Base-by-base conservation (phyloP, 2,888 invertebrate genomes). In the Ferdinandea cuprea region DNA sequence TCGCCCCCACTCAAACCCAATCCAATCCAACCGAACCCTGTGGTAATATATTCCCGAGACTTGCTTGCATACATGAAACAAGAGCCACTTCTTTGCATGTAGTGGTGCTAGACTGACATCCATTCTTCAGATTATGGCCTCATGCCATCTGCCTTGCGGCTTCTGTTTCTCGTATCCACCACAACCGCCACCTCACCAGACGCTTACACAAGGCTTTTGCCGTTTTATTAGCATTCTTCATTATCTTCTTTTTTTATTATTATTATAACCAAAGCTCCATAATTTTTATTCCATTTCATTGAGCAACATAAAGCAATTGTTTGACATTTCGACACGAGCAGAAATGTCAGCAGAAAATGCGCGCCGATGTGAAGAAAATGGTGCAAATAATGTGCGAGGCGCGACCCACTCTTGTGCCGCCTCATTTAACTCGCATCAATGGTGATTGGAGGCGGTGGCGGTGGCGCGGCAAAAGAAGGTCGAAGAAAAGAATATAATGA, bases 41-140 rank as follows among this genome's bases (percentile, higher is more conserved):
- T 19, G 59, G 37, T 73, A 56, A 68, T 80, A 46, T 80, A 73
- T 74, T 61, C 68, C 42, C n/a, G n/a, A n/a, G 46, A 25, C 25
- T 25, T 58, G 44, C 19, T 17, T 37, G 46, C 40, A 66, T 61
- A 44, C 30, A 3, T 25, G 65, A 72, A 37, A 21, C 44, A 66
- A 50, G 44, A 32, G 30, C 21, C 72, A 73, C 73, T 77, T 77
- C 11, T n/a, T n/a, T n/a, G 17, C 52, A n/a, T 40, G 59, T 68
- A 56, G 59, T 58, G 66, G 40, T 58, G 58, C 50, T 35, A 63
- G 66, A 63, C 59, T 32, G 48, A 40, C 61, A 52, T 56, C 40
- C 5, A 54, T 74, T 50, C 66, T 65, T 58, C 13, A 58, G 63
- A 56, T 74, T 80, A 65, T 74, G 68, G 58, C 50, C 69, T 65